Conservation (phyloP, 2,888 invertebrate species). For the Cordilura impudica region DNA sequence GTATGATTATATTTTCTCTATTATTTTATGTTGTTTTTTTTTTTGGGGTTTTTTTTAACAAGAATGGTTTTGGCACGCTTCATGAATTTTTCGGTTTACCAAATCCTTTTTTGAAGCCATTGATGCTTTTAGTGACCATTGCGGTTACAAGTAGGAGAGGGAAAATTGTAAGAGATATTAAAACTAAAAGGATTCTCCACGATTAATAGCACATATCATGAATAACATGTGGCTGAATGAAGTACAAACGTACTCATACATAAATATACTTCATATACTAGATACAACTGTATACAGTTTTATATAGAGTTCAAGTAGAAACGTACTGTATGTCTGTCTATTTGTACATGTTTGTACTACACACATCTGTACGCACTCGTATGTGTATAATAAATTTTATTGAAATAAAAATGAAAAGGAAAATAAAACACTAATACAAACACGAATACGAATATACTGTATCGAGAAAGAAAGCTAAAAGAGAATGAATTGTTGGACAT, state of each 20-base stretch:
- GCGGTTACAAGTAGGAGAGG: neutral
- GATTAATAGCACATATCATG: slow-evolving; percentile 53
- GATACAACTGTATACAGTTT: slow-evolving; percentile 13
- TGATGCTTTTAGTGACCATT: slow-evolving; percentile 49
- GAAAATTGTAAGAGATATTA: slow-evolving; percentile 11
- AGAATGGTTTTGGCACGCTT: slow-evolving; percentile 26
- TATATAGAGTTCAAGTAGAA: neutral
- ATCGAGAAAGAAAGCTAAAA: neutral
- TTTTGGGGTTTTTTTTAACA: slow-evolving; percentile 27
- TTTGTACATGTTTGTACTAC: neutral
- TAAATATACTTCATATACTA: neutral
- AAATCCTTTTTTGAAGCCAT: slow-evolving; percentile 36
- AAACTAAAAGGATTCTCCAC: slow-evolving; percentile 35
- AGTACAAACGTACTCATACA: neutral
- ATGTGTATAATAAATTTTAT: slow-evolving; percentile 50
- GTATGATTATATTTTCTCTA: slow-evolving; percentile 7
- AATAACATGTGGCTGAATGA: slow-evolving; percentile 4
- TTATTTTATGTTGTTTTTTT: slow-evolving; percentile 3
- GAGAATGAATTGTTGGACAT: slow-evolving; percentile 22
- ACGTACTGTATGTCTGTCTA: neutral
- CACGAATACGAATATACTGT: neutral
- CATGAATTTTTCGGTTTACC: slow-evolving; percentile 42
- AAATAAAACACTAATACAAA: neutral
- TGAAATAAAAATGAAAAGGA: slow-evolving; percentile 42
- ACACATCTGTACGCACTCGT: neutral